A percentile compares a stretch with the other conserved stretches of the same genome.
phyloP scores from a whole-genome alignment of 2,113 vertebrate species.

The Lamprotornis superbus region DNA sequence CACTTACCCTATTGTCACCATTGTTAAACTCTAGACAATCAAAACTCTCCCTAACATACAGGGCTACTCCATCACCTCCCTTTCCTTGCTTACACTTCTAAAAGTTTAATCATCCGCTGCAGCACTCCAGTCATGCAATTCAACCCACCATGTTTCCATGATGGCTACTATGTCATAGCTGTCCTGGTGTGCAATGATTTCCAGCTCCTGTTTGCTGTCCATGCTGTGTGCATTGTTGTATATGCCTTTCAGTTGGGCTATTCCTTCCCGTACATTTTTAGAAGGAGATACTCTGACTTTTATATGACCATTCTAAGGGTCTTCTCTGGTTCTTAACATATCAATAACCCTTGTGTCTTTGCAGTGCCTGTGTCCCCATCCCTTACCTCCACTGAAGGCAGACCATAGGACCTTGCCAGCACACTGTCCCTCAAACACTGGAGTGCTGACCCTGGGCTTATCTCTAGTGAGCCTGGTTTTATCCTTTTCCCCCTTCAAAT shows the following conservation, averaged over 20 bases:
- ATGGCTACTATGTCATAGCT: accelerated
- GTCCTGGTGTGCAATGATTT: not conserved
- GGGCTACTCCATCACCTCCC: not conserved
- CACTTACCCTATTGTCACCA: accelerated
- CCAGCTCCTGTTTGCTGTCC: not conserved
- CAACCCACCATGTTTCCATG: not conserved
- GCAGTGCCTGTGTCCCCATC: not conserved
- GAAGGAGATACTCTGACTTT: not conserved
- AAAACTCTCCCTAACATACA: not conserved
- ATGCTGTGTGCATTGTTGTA: not conserved
- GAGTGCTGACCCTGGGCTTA: not conserved
- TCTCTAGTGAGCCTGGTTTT: not conserved
- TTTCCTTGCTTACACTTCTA: not conserved
- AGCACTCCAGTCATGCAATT: not conserved
- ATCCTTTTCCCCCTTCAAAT: not conserved
- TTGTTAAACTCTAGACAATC: not conserved
- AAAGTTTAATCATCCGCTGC: not conserved
- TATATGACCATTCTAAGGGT: not conserved
- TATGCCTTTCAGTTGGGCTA: not conserved
- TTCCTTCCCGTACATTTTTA: not conserved
- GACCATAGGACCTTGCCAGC: not conserved
- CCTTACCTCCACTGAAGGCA: not conserved
- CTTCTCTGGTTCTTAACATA: not conserved
- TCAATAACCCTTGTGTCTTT: not conserved
- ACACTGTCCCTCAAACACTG: not conserved